These are phyloP conservation scores for Coranthus polyacanthus DNA, from an alignment of 2,797 vertebrate species.

Conservation along the genomic window DNA sequence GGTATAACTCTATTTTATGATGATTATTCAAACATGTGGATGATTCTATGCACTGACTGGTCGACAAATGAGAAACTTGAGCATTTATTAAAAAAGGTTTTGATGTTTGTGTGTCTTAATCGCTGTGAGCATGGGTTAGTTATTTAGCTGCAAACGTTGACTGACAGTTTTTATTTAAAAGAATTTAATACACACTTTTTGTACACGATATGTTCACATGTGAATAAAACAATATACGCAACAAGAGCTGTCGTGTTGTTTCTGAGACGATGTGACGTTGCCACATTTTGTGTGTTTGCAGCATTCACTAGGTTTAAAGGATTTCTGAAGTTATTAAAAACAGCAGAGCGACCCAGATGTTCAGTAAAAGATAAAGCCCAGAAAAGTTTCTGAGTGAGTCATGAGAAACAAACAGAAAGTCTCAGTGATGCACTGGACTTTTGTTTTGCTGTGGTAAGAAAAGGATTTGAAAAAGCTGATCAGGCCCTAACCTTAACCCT, in stretches of 20 bases:
- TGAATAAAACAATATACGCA: conserved; percentile 68
- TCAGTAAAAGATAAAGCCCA: too few species aligned
- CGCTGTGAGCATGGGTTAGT: conserved; percentile 1
- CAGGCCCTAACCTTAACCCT: too few species aligned
- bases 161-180: conserved; percentile 50
- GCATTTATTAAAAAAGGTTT: conserved; percentile 8
- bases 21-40: conserved; percentile 1
- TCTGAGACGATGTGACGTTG: not conserved
- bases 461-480: too few species aligned
- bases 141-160: conserved; percentile 33
- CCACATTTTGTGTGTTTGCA: not conserved
- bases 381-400: too few species aligned
- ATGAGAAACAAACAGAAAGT: too few species aligned
- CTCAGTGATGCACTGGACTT: too few species aligned
- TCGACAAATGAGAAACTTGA: not conserved
- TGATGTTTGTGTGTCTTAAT: conserved; percentile 35
- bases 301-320: too few species aligned
- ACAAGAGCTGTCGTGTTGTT: not conserved
- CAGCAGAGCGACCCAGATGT: too few species aligned
- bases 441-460: too few species aligned
- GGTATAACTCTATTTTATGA: conserved; percentile 20
- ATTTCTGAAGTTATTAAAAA: too few species aligned
- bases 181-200: conserved; percentile 68
- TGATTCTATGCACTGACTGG: not conserved
- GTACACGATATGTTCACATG: conserved; percentile 59